Conservation (phyloP, 2,113 vertebrate species). For the Colinus virginianus region DNA sequence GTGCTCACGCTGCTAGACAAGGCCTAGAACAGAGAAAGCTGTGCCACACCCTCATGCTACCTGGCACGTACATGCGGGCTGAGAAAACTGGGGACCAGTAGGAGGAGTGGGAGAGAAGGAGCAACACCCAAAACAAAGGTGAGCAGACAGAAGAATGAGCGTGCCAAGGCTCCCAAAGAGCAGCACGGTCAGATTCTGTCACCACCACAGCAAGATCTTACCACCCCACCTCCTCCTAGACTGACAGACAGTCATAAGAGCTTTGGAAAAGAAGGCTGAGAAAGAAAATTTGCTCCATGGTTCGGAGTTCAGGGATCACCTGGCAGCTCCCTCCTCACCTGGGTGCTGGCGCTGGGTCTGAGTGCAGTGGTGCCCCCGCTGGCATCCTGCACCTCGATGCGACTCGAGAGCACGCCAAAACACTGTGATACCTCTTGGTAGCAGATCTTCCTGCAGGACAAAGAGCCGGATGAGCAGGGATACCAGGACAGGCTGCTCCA, state of each 20-base stretch:
- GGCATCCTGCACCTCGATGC: constrained; percentile 95
- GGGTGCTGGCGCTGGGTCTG: constrained; percentile 97
- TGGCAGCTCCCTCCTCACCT: constrained; percentile 79
- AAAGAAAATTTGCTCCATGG: not conserved
- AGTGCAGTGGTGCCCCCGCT: constrained; percentile 92
- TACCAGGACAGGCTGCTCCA: not conserved
- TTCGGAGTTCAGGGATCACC: not conserved
- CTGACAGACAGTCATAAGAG: not conserved
- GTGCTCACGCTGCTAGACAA: constrained; percentile 97
- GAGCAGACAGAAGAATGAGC: not conserved
- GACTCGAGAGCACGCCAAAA: constrained; percentile 94
- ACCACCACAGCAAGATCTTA: accelerated
- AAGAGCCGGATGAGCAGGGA: not conserved
- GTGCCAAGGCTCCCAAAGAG: not conserved
- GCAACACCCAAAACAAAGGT: not conserved
- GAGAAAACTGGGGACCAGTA: not conserved
- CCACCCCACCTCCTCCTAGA: not conserved
- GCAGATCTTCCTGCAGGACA: constrained; percentile 90
- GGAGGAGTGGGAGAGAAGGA: not conserved
- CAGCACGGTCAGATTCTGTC: not conserved
- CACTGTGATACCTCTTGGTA: constrained; percentile 98
- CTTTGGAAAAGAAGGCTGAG: not conserved
- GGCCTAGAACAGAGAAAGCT: constrained; percentile 78
- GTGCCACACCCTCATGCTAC: accelerated
- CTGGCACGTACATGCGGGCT: accelerated